Conservation (phyloP, 2,113 vertebrate species). For the Ivindomyrus marchei region DNA sequence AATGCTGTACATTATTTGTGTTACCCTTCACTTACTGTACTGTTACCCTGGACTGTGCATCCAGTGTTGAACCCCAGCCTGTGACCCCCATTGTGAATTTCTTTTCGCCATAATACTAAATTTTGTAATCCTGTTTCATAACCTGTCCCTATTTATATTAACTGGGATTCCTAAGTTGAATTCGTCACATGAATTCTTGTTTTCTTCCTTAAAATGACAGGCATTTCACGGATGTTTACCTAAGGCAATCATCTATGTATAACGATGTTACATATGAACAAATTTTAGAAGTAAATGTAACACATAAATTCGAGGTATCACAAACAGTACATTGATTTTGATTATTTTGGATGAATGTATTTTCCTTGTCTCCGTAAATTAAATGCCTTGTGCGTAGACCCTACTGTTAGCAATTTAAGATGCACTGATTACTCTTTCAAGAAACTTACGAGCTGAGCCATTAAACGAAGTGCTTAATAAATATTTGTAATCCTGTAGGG, state of each 20-base stretch:
- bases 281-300: neutral
- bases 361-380: neutral
- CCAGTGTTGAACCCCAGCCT: neutral
- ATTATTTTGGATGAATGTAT: neutral
- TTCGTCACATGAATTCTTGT: neutral
- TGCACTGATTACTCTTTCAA: neutral
- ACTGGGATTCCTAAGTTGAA: neutral
- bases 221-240: neutral
- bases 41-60: neutral
- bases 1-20: neutral
- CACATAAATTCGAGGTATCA: neutral
- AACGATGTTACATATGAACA: neutral
- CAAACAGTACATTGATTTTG: neutral
- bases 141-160: neutral
- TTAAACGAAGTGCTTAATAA: neutral
- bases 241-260: neutral
- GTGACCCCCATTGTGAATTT: neutral
- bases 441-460: neutral
- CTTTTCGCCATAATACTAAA: neutral
- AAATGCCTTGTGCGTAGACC: neutral
- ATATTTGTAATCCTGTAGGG: neutral
- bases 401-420: neutral
- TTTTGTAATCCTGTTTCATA: neutral
- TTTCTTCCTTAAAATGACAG: neutral
- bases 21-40: neutral